Evolutionary conservation across 2,888 invertebrate species (phyloP).

Genomic region (Phalera bucephala): DNA sequence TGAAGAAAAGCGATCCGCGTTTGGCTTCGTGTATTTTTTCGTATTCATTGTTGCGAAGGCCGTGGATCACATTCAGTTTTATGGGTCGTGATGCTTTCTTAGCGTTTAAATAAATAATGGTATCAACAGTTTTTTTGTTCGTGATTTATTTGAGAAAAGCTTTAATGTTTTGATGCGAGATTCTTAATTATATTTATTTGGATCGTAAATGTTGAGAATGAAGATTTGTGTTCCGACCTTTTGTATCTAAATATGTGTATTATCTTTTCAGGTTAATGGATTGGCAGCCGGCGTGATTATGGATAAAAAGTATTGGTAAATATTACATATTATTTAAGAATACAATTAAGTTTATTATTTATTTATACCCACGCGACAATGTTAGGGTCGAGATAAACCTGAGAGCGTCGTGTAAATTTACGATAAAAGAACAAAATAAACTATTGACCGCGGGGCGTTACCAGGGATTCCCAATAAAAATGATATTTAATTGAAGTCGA

Average conservation of each 20-base stretch:
- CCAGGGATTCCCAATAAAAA: slow-evolving; percentile 76
- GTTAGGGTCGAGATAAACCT: slow-evolving; percentile 44
- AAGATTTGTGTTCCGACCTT: slow-evolving; percentile 33
- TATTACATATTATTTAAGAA: slow-evolving; percentile 19
- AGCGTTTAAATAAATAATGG: slow-evolving; percentile 75
- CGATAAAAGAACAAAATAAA: slow-evolving; percentile 52
- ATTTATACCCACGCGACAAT: slow-evolving; percentile 31
- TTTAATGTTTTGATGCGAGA: slow-evolving; percentile 53
- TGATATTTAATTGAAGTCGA: slow-evolving; percentile 80
- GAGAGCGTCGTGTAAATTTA: slow-evolving; percentile 43
- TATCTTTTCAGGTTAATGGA: slow-evolving; percentile 60
- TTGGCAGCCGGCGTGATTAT: slow-evolving; percentile 42
- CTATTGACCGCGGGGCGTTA: slow-evolving; percentile 65
- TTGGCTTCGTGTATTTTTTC: slow-evolving; percentile 68
- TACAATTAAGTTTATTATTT: slow-evolving; percentile 8
- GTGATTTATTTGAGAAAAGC: slow-evolving; percentile 64
- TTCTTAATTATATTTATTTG: slow-evolving; percentile 50
- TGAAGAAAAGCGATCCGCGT: slow-evolving; percentile 81
- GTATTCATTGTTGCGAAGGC: slow-evolving; percentile 79
- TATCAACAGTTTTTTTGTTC: slow-evolving; percentile 64
- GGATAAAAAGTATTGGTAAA: slow-evolving; percentile 56
- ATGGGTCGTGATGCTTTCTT: slow-evolving; percentile 72
- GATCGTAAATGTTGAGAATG: slow-evolving; percentile 41
- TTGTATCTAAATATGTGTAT: slow-evolving; percentile 36
- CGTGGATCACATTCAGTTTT: slow-evolving; percentile 67